phyloP scores from a whole-genome alignment of 2,888 invertebrate species.

The Tetragonula carbonaria region DNA sequence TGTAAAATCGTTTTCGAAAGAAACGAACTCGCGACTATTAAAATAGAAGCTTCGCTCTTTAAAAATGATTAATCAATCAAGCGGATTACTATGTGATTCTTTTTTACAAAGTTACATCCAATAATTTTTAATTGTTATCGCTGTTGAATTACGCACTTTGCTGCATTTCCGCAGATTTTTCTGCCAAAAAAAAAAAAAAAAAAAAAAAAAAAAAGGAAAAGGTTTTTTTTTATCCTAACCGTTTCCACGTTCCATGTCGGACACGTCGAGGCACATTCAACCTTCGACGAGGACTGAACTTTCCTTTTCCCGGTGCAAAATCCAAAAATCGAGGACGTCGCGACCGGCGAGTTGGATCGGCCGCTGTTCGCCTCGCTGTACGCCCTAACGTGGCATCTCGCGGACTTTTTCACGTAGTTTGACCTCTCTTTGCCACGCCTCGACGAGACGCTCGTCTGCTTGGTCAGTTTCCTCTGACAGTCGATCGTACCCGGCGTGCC shows the following conservation, averaged over 20 bases:
- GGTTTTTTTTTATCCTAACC: conserved; percentile 65
- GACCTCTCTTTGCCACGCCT: conserved; percentile 74
- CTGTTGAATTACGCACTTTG: no score
- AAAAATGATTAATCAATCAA: no score
- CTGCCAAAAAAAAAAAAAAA: neutral
- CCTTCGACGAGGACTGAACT: conserved; percentile 51
- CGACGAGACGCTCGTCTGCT: conserved; percentile 54
- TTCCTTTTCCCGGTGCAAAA: conserved; percentile 80
- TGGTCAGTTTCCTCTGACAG: conserved; percentile 39
- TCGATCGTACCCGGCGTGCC: conserved; percentile 54
- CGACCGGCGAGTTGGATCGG: conserved; percentile 67
- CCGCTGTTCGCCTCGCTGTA: conserved; percentile 70
- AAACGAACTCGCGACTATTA: no score
- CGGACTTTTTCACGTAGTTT: conserved; percentile 72
- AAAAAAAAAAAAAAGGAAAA: no score
- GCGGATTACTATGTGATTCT: no score
- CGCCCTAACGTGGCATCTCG: conserved; percentile 65
- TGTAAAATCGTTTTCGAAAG: no score
- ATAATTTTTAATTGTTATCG: no score
- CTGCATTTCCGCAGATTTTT: neutral
- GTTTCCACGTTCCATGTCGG: conserved; percentile 69
- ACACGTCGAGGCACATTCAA: conserved; percentile 49
- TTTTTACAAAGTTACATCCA: no score
- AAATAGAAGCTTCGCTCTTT: no score
- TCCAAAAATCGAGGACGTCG: conserved; percentile 79